Percentiles rank a stretch among this genome's conserved stretches.
phyloP scores from a whole-genome alignment of 2,113 vertebrate species.

The Pyxicephalus adspersus region DNA sequence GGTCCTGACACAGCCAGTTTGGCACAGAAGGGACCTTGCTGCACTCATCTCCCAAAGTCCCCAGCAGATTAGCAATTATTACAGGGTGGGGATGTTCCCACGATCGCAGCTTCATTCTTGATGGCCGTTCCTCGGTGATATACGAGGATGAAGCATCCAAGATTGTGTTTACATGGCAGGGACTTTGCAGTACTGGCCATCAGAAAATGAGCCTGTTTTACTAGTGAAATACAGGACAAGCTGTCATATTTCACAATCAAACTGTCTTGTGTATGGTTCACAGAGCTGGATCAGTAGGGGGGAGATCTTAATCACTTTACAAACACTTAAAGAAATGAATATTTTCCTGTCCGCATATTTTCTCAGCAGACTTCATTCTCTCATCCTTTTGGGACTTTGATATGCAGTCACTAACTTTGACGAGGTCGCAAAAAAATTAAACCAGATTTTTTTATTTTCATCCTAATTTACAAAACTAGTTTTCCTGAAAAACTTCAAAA shows the following conservation, averaged over 20 bases:
- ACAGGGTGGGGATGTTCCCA: constrained; percentile 31
- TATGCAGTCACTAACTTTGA: too few species aligned
- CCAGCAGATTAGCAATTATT: constrained; percentile 29
- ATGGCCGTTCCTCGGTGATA: not conserved
- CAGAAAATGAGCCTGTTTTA: not conserved
- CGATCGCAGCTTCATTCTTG: constrained; percentile 3
- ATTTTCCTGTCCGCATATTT: not conserved
- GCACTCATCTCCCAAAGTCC: constrained; percentile 33
- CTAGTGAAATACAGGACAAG: not conserved
- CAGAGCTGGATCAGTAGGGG: not conserved
- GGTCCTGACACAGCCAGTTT: not conserved
- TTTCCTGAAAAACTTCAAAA: too few species aligned
- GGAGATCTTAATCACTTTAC: not conserved
- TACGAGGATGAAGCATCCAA: constrained; percentile 6
- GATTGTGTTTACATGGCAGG: constrained; percentile 8
- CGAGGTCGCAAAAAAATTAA: too few species aligned
- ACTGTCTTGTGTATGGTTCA: not conserved
- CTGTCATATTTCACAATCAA: not conserved
- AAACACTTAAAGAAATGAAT: not conserved
- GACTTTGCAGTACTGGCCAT: not conserved
- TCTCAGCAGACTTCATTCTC: not conserved
- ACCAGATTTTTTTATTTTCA: too few species aligned
- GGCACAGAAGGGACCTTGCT: not conserved
- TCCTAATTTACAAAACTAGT: too few species aligned
- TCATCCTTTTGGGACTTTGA: too few species aligned